Evolutionary conservation across 2,797 vertebrate genomes (phyloP).

Genomic region (Sphenopsis melanotis): DNA sequence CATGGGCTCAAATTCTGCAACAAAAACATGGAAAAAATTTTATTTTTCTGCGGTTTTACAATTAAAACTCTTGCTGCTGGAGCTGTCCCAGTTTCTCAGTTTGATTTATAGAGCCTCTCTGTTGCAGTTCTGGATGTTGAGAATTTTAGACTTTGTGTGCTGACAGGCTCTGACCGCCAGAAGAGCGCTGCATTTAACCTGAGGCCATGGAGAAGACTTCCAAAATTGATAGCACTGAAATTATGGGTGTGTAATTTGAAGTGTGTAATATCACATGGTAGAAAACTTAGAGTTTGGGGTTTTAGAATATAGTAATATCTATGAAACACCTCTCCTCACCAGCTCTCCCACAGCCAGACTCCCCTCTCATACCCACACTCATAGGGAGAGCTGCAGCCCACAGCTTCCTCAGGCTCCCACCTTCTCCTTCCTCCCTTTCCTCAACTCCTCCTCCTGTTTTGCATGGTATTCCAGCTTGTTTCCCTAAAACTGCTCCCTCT

Average conservation of each 20-base stretch:
- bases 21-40: background rate
- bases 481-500: background rate
- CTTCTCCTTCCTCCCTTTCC: background rate
- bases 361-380: background rate
- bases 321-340: background rate
- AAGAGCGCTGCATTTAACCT: background rate
- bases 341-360: background rate
- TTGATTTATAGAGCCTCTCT: background rate
- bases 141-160: background rate
- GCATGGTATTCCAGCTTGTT: background rate
- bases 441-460: background rate
- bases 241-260: background rate
- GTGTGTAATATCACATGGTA: background rate
- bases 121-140: background rate
- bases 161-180: background rate
- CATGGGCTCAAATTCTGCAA: background rate
- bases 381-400: background rate
- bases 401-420: background rate
- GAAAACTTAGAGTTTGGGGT: background rate
- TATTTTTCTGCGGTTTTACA: background rate
- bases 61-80: background rate
- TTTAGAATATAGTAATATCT: background rate
- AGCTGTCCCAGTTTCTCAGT: background rate
- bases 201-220: background rate
- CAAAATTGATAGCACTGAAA: background rate